Conservation (phyloP, 2,888 invertebrate species). For the Asteroscopus sphinx region DNA sequence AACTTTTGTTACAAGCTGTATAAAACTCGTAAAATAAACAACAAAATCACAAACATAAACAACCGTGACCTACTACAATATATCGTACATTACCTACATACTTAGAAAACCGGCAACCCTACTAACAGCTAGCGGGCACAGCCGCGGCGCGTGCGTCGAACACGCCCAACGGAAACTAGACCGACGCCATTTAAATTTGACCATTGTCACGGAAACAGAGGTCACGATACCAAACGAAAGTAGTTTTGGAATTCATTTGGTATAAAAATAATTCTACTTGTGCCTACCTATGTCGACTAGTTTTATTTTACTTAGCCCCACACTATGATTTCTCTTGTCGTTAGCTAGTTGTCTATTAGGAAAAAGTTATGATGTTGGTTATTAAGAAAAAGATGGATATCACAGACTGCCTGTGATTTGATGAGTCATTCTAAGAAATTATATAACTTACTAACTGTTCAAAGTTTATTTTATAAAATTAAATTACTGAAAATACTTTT, state of each 20-base stretch:
- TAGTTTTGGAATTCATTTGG: conserved; percentile 36
- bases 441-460: too few relatives aligned
- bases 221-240: conserved; percentile 39
- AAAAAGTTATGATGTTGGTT: too few relatives aligned
- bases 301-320: too few relatives aligned
- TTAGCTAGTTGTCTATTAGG: too few relatives aligned
- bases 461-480: too few relatives aligned
- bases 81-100: conserved; percentile 19
- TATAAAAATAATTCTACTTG: conserved; percentile 4
- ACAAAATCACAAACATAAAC: too few relatives aligned
- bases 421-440: too few relatives aligned
- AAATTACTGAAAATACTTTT: neutral
- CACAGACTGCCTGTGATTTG: too few relatives aligned
- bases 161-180: conserved; percentile 75
- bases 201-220: conserved; percentile 76
- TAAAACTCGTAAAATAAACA: too few relatives aligned
- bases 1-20: too few relatives aligned
- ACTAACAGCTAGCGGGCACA: conserved; percentile 67
- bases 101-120: conserved; percentile 52
- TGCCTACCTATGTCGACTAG: neutral
- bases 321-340: too few relatives aligned
- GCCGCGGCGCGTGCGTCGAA: conserved; percentile 73
- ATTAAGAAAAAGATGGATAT: too few relatives aligned
- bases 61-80: conserved; percentile 26
- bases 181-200: conserved; percentile 75